Percentiles rank a stretch among this genome's conserved stretches.
Evolutionary conservation across 2,888 invertebrate species (phyloP).

Genomic region (Tridacna gigas): DNA sequence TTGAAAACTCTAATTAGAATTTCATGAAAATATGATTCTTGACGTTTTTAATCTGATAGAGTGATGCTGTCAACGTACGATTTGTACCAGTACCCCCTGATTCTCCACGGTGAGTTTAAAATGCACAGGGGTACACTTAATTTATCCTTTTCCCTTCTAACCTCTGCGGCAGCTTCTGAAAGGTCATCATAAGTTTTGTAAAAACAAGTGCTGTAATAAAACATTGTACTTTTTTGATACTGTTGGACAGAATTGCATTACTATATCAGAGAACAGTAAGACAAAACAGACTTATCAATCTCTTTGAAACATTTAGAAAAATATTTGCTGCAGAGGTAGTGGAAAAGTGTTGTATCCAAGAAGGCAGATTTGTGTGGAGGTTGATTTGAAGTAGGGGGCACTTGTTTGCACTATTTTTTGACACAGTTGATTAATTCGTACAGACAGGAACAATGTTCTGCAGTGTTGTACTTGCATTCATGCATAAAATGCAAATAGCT

Average conservation of each 20-base stretch:
- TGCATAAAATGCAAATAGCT: slow-evolving; percentile 12
- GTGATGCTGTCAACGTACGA: slow-evolving; percentile 58
- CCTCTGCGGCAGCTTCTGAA: not conserved
- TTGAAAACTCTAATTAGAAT: slow-evolving; percentile 25
- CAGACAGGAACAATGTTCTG: slow-evolving; percentile 23
- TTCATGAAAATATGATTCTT: slow-evolving; percentile 26
- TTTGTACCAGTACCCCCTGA: slow-evolving; percentile 63
- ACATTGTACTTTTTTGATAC: too few relatives aligned
- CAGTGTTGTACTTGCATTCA: slow-evolving; percentile 21
- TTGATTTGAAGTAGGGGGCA: slow-evolving; percentile 19
- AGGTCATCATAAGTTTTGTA: too few relatives aligned
- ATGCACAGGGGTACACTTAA: slow-evolving; percentile 11
- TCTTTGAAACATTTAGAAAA: too few relatives aligned
- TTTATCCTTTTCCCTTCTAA: not conserved
- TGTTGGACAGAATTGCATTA: too few relatives aligned
- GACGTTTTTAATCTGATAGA: slow-evolving; percentile 35
- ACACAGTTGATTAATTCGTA: slow-evolving; percentile 17
- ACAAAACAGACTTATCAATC: too few relatives aligned
- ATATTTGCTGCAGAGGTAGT: too few relatives aligned
- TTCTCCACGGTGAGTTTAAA: slow-evolving; percentile 65
- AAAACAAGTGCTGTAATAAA: too few relatives aligned
- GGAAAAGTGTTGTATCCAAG: too few relatives aligned
- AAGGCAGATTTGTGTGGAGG: not conserved
- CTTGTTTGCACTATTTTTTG: slow-evolving; percentile 27
- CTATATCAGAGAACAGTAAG: too few relatives aligned